Base-by-base conservation (phyloP, 1,140 invertebrate genomes). In the Drusus annulatus region DNA sequence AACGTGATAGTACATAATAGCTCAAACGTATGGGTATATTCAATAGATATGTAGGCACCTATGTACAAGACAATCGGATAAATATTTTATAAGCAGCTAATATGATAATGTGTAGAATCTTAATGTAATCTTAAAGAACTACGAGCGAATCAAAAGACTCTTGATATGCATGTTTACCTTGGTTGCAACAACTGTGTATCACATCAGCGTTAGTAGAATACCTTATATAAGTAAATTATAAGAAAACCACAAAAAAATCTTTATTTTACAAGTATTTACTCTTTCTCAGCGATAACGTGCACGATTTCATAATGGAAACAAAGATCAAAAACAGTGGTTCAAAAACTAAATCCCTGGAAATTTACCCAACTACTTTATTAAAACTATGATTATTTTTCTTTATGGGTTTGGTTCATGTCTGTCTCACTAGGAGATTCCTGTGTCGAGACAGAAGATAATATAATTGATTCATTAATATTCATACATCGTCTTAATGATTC, bases 91-190 rank as follows among this genome's bases (percentile, higher is more conserved):
- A 79, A 62, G 17, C 36, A 65, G 25, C 54, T 76, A 76, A 13
- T 58, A 52, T 23, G 25, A 1, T 45, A 1, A 45, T 45, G 36
- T 45, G 36, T 23, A 56, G n/a, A 54, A 51, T 50, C 68, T 51
- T 71, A 71, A 7, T 7, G 0, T 23, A 23, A 21, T 0, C 68
- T 71, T 71, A 71, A 6, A 17, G 19, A 69, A n/a, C 82, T 83
- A 83, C 23, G 73, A 7, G 58, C 58, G 82, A 80, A 81, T 83
- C 83, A 82, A 84, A 80, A 82, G 81, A 83, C 63, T 87, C 89
- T 86, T 89, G 88, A 89, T 89, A 89, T 89, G 88, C 89, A 87
- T 88, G 85, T 86, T 89, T 89, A 89, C 88, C 88, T 89, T 89
- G 88, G 88, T 89, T 89, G 88, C 87, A 83, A 83, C 82, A 83